Evolutionary conservation across 2,888 invertebrate genomes (phyloP).

Genomic region (Periphyllus acericola): DNA sequence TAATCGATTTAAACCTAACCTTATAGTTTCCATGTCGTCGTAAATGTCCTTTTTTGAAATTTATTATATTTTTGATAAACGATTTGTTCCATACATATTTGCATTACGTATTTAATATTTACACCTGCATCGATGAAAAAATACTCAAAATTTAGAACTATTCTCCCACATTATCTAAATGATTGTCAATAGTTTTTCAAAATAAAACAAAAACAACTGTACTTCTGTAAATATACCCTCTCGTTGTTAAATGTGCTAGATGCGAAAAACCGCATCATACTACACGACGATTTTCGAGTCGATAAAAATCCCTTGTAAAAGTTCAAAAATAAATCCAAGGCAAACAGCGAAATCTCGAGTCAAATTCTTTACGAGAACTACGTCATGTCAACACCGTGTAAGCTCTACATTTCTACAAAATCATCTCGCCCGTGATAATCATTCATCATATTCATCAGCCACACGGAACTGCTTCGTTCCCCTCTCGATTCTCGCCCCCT

Average conservation of each 20-base stretch:
- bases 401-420: neutral
- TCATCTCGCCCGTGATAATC: neutral
- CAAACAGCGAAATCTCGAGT: neutral
- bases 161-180: no score
- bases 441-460: neutral
- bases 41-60: no score
- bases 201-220: neutral
- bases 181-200: no score
- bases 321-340: neutral
- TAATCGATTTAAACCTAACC: no score
- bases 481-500: neutral
- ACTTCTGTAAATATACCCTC: neutral
- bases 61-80: no score
- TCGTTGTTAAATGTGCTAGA: neutral
- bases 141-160: no score
- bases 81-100: no score
- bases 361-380: neutral
- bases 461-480: no score
- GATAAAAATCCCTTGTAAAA: neutral
- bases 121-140: no score
- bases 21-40: no score
- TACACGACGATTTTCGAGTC: neutral
- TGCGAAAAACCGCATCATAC: neutral
- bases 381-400: neutral
- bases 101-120: no score